Evolutionary conservation across 2,888 invertebrate genomes (phyloP).

Genomic region (Melangyna quadrimaculata): DNA sequence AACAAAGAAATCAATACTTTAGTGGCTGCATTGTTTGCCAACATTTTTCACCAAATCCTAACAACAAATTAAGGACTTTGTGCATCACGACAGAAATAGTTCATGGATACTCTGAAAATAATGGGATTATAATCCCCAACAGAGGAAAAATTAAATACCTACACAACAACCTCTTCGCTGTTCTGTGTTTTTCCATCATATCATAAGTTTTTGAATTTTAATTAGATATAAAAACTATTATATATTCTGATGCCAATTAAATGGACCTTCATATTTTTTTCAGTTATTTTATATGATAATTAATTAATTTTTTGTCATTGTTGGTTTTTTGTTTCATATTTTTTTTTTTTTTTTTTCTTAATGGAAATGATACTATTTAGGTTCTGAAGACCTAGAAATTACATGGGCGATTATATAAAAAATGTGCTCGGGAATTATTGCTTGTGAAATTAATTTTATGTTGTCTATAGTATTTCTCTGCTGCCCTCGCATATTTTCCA

Average conservation of each 20-base stretch:
- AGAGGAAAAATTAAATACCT: not conserved
- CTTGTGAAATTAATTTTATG: constrained; percentile 33
- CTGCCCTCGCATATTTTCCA: not conserved
- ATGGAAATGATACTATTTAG: constrained; percentile 7
- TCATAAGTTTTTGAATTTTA: constrained; percentile 19
- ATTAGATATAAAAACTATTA: constrained; percentile 10
- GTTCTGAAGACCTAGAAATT: not conserved
- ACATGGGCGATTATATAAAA: constrained; percentile 26
- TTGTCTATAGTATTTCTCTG: constrained; percentile 5
- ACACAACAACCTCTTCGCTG: not conserved
- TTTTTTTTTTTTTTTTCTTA: no score
- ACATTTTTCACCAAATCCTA: constrained; percentile 18
- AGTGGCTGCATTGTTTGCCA: constrained; percentile 57
- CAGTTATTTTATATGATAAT: constrained; percentile 49
- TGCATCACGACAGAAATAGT: constrained; percentile 31
- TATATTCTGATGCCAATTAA: not conserved
- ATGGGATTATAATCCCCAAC: constrained; percentile 13
- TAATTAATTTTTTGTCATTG: not conserved
- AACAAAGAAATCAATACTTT: constrained; percentile 41
- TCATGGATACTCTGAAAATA: constrained; percentile 32
- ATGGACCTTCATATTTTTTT: not conserved
- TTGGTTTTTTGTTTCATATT: not conserved
- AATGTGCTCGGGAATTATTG: constrained; percentile 16
- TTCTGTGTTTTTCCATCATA: not conserved
- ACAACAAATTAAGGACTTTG: not conserved